Evolutionary conservation across 2,113 vertebrate species (phyloP), one percentile per base, ranked within the genome.

Genomic region (Hydrochoerus hydrochaeris): DNA sequence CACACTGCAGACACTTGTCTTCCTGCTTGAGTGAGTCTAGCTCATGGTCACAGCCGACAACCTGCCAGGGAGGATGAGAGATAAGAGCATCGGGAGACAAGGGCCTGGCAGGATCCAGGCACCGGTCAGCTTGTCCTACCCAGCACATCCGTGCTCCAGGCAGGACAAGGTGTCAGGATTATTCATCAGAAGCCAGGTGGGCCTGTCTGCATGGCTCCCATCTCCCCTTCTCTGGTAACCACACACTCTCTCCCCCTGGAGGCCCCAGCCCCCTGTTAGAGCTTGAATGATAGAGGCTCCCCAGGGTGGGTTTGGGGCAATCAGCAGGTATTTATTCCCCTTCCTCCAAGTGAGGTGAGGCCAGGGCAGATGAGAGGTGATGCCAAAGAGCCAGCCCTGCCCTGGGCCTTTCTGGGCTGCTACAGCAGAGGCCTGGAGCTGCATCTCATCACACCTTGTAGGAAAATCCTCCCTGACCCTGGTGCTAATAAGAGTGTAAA

Each of bases 1-100:
- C 99, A 84, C 99, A 99, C 97, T 98, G 99, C 96, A 99, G 98
- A 95, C 99, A 99, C 80, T 99, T 99, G 98, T 99, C 99, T 92
- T 99, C 99, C 97, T 99, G 98, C 98, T 99, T 99, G 9, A 94
- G 52, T 3, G 99, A 99, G 86, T 99, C 99, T 95, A 99, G 97
- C 93, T 98, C 96, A 95, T 99, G 99, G 98, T 99, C 99, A 98
- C 99, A 99, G 97, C 99, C 99, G 19, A 99, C 98, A 0, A 97
- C 98, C 99, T 99, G 96, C 63, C 3, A 0, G 69, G 90, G 78
- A 41, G 94, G 44, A 41, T 0, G 19, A n/a, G 13, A 96, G n/a
- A 46, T 0, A 30, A 75, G 9, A 24, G 30, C 20, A 71, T 78
- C 7, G 17, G 20, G 62, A 16, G 57, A 35, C 30, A 8, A 0